phyloP scores from a whole-genome alignment of 1,140 invertebrate genomes.

The Cydia splendana region DNA sequence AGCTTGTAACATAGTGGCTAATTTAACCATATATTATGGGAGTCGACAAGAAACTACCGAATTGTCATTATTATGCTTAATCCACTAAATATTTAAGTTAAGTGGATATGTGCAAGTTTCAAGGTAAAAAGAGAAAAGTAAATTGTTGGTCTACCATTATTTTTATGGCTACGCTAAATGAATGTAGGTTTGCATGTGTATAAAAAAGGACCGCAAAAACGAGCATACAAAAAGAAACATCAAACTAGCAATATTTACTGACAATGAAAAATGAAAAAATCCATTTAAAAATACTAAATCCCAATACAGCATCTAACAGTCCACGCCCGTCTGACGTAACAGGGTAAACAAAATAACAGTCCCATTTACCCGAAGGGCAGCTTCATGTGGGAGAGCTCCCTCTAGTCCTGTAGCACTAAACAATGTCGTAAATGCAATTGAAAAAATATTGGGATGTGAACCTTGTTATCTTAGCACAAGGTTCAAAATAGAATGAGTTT shows the following conservation, averaged over 20 bases:
- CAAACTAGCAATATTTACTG: not conserved
- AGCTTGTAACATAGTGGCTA: too few relatives aligned
- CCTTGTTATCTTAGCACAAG: not conserved
- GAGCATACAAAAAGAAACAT: not conserved
- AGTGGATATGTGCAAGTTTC: too few relatives aligned
- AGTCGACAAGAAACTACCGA: too few relatives aligned
- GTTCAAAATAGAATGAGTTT: not conserved
- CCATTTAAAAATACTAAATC: not conserved
- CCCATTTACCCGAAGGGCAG: constrained; percentile 29
- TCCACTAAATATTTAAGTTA: too few relatives aligned
- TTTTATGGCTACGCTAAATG: too few relatives aligned
- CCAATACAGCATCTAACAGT: not conserved
- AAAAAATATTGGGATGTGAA: not conserved
- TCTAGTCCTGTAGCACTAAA: not conserved
- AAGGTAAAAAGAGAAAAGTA: too few relatives aligned
- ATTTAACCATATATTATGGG: too few relatives aligned
- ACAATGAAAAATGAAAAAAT: not conserved
- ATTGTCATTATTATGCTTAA: too few relatives aligned
- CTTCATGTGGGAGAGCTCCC: constrained; percentile 43
- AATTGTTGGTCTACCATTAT: too few relatives aligned
- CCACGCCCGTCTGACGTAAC: constrained; percentile 1
- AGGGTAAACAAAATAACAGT: constrained; percentile 16
- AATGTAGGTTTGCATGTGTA: too few relatives aligned
- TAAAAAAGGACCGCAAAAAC: too few relatives aligned
- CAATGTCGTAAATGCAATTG: constrained; percentile 37